Evolutionary conservation across 2,888 invertebrate genomes (phyloP), one percentile per base, ranked within the genome.

Genomic region (Schrankia costaestrigalis): DNA sequence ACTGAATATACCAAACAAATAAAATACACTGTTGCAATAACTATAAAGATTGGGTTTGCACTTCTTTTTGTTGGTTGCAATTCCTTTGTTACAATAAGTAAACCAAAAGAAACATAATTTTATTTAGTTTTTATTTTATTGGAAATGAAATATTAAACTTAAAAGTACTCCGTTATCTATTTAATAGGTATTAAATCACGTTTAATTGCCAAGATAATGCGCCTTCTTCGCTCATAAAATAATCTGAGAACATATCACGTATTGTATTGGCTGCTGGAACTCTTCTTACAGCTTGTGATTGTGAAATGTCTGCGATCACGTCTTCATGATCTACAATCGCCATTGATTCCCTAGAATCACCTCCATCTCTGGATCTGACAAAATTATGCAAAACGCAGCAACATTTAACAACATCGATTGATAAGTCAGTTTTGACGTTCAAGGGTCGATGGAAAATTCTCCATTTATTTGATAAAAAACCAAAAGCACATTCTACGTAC

Each of bases 331-430:
- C 15, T 17, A 24, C 19, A 28, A 21, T 28, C 22, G 14, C 31
- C 22, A 15, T 11, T 22, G 17, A 22, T 17, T 13, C 3, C 17
- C 15, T 24, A 24, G 15, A 21, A 25, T 9, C 12, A 14, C 27
- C 18, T 31, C 29, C 21, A 8, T 22, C 29, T 24, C 15, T 17
- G 23, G 23, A 24, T 11, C 24, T 28, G 4, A 35, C 24, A 9
- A 35, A 35, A 24, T 35, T 29, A 15, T 35, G 24, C 28, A 35
- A 18, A n/a, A 35, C 23, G 12, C 25, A 35, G 24, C 35, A 35
- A n/a, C 28, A 9, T 28, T 35, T 35, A 18, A 35, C 24, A 12
- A 35, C 14, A 17, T 35, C 28, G 2, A 29, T 24, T 18, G 28
- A 17, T 12, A 35, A 35, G 12, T 35, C 28, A 15, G 24, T n/a